Evolutionary conservation across 2,113 vertebrate genomes (phyloP), one percentile per base, ranked within the genome.

Genomic region (Candoia aspera): DNA sequence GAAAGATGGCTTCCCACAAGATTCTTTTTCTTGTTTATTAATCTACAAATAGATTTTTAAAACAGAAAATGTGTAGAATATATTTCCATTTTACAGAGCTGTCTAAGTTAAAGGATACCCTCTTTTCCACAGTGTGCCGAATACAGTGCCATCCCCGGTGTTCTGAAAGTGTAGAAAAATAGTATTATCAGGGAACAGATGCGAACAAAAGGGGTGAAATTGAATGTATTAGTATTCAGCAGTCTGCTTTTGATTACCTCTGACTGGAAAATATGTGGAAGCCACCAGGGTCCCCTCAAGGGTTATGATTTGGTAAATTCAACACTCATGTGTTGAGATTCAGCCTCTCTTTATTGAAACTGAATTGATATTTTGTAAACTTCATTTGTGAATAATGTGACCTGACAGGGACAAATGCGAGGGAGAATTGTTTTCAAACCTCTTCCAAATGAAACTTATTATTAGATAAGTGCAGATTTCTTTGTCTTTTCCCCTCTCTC

Each of bases 341-440:
- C 97, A 96, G 96, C 96, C 95, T 97, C 95, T 94, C 97, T 98
- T 92, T 98, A 98, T 98, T 98, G 99, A 98, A 99, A 99, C 98
- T 98, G 99, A 99, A 99, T 99, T 99, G 99, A 99, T 99, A 99
- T 99, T 99, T 99, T 99, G 99, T 99, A 99, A 99, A 99, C 98
- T 98, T 99, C 99, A 99, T 99, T 99, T 99, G 98, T 96, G 98
- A 98, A 98, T 99, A 99, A 99, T 99, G 98, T 97, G 98, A 99
- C 99, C 99, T 99, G 99, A 99, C 99, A 99, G 99, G 98, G 98
- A 99, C 99, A 99, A 99, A 99, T 98, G 98, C 97, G 97, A 98
- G 97, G 97, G 97, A 98, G 98, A 99, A 99, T 98, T 99, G 98
- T 99, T 99, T 99, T 99, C 99, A 99, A 99, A 99, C 98, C 98